A percentile compares a stretch with the other conserved stretches of the same genome.
These are phyloP conservation scores for Hirtodrosophila confusa DNA, from an alignment of 2,888 invertebrate genomes.

Conservation along the genomic window DNA sequence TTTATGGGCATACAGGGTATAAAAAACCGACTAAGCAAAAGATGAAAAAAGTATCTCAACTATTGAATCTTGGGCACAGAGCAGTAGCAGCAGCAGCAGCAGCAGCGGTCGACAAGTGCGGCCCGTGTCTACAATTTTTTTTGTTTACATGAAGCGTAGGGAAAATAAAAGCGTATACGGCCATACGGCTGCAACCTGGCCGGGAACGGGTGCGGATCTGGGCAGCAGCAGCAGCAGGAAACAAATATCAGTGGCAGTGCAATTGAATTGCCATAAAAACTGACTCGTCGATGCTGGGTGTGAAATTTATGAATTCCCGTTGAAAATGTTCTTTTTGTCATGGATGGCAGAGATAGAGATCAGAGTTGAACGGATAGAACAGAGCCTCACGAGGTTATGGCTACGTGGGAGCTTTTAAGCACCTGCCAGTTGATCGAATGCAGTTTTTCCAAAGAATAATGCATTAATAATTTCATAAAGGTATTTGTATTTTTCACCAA, in stretches of 20 bases:
- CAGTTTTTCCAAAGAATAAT: conserved; percentile 52
- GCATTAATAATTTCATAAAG: conserved; percentile 22
- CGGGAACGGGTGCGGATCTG: conserved; percentile 33
- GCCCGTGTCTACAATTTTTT: conserved; percentile 41
- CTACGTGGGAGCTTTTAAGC: conserved; percentile 58
- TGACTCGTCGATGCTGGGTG: conserved; percentile 32
- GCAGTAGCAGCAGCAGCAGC: conserved; percentile 5
- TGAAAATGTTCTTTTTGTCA: conserved; percentile 38
- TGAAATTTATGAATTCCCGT: conserved; percentile 62
- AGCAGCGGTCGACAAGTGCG: conserved; percentile 61
- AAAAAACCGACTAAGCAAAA: conserved; percentile 3
- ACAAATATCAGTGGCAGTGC: conserved; percentile 65
- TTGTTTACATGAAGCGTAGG: conserved; percentile 63
- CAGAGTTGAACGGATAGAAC: conserved; percentile 7
- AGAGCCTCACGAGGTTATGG: conserved; percentile 1
- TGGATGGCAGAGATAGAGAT: conserved; percentile 30
- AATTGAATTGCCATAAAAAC: conserved; percentile 76
- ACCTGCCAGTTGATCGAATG: conserved; percentile 58
- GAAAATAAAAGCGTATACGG: conserved; percentile 46
- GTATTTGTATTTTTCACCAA: conserved; percentile 3
- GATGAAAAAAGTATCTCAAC: conserved; percentile 47
- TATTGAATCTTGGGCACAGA: conserved; percentile 41
- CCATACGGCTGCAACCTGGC: conserved; percentile 75
- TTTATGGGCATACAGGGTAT: too few species aligned
- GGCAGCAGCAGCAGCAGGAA: conserved; percentile 57